phyloP scores from a whole-genome alignment of 2,113 vertebrate genomes.

The Daphoenositta chrysoptera region DNA sequence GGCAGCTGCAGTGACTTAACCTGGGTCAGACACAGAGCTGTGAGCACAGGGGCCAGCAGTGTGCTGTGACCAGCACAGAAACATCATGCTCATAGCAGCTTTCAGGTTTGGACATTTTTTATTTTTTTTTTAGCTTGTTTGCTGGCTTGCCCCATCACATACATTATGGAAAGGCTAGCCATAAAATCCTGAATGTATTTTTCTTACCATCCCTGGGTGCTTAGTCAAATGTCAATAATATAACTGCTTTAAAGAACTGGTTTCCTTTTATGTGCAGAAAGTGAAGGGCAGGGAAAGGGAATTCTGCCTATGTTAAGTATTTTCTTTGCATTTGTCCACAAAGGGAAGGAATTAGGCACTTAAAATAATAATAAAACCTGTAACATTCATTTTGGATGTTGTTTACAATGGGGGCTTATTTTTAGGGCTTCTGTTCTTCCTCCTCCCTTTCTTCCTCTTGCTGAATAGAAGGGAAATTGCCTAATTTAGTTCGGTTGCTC shows the following conservation, averaged over 20 bases:
- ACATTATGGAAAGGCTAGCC: not conserved
- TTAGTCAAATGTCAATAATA: slow-evolving; percentile 29
- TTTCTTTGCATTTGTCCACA: not conserved
- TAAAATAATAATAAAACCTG: slow-evolving; percentile 15
- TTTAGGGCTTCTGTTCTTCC: slow-evolving; percentile 2
- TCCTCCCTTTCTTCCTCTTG: not conserved
- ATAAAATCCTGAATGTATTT: not conserved
- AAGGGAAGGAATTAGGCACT: not conserved
- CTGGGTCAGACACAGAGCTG: not conserved
- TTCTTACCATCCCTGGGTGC: not conserved
- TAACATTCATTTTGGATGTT: not conserved
- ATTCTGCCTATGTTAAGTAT: not conserved
- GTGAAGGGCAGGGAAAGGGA: not conserved
- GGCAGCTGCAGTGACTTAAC: not conserved
- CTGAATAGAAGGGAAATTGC: not conserved
- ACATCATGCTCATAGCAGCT: not conserved
- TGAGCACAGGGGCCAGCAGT: not conserved
- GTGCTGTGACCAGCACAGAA: not conserved
- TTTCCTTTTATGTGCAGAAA: slow-evolving; percentile 24
- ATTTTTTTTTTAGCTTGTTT: not conserved
- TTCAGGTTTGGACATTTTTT: not conserved
- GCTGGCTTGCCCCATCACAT: not conserved
- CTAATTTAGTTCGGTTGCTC: not conserved
- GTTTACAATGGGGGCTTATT: not conserved
- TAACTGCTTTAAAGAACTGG: not conserved